phyloP scores from a whole-genome alignment of 2,888 invertebrate genomes.

The Candidula unifasciata region DNA sequence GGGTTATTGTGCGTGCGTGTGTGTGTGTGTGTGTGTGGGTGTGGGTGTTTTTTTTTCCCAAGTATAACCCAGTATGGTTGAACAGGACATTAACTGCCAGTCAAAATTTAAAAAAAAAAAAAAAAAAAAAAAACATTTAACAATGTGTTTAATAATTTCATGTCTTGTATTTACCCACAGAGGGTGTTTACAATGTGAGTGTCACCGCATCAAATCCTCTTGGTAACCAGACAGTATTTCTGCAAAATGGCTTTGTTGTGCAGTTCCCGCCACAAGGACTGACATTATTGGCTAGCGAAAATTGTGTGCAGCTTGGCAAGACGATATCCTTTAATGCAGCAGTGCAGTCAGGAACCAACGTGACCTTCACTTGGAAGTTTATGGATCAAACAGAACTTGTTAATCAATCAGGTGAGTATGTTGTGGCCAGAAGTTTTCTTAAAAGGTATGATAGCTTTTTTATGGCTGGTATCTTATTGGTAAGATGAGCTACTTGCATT shows the following conservation, averaged over 20 bases:
- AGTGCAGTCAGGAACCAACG: conserved; percentile 68
- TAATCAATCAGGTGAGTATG: conserved; percentile 58
- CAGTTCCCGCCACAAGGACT: conserved; percentile 66
- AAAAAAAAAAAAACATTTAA: too few species aligned
- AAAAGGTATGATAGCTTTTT: too few species aligned
- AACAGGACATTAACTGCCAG: neutral
- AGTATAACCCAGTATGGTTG: too few species aligned
- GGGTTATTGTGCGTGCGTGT: too few species aligned
- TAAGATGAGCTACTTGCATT: too few species aligned
- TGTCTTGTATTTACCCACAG: conserved; percentile 56
- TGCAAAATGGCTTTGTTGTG: conserved; percentile 68
- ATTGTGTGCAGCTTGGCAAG: conserved; percentile 62
- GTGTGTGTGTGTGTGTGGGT: too few species aligned
- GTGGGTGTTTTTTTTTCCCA: too few species aligned
- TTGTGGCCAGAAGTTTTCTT: too few species aligned
- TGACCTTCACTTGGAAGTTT: conserved; percentile 74
- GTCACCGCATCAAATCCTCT: conserved; percentile 73
- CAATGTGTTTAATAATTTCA: neutral
- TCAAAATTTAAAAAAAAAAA: neutral
- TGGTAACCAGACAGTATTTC: conserved; percentile 63
- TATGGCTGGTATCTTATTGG: too few species aligned
- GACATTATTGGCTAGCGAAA: conserved; percentile 33
- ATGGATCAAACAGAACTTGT: conserved; percentile 69
- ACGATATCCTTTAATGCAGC: conserved; percentile 60
- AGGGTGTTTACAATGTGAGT: conserved; percentile 69